phyloP scores from a whole-genome alignment of 2,888 invertebrate genomes.

The Chouioia cunea region DNA sequence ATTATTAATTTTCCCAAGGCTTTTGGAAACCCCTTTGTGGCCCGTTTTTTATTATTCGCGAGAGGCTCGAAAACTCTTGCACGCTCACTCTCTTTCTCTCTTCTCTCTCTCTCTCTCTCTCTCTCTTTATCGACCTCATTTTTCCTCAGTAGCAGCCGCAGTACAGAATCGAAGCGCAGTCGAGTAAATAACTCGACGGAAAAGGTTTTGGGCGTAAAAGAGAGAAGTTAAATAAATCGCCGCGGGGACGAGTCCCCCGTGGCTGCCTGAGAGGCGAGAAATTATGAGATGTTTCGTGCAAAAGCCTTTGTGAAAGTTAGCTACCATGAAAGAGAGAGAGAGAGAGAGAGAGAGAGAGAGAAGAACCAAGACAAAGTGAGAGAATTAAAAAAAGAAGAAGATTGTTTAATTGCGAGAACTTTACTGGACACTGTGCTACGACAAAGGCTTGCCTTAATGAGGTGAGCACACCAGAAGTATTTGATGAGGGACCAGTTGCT shows the following conservation, averaged over 20 bases:
- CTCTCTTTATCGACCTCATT: slow-evolving; percentile 40
- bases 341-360: no score
- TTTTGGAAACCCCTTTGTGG: slow-evolving; percentile 4
- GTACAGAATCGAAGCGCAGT: slow-evolving; percentile 30
- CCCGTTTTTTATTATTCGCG: not conserved
- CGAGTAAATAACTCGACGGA: slow-evolving; percentile 41
- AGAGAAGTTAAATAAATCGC: slow-evolving; percentile 61
- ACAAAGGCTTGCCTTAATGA: not conserved
- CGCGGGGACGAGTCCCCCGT: slow-evolving; percentile 48
- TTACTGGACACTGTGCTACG: not conserved
- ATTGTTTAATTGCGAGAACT: slow-evolving; percentile 18
- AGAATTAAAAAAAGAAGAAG: slow-evolving; percentile 3
- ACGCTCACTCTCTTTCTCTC: slow-evolving; percentile 3
- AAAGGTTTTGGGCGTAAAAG: slow-evolving; percentile 18
- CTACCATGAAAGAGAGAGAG: no score
- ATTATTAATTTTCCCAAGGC: slow-evolving; percentile 35
- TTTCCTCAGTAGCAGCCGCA: slow-evolving; percentile 41
- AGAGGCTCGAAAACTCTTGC: no score
- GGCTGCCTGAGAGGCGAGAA: slow-evolving; percentile 37
- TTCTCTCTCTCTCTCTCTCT: not conserved
- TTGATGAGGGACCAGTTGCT: slow-evolving; percentile 48
- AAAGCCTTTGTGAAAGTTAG: no score
- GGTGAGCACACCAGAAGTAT: not conserved
- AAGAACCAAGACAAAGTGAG: no score
- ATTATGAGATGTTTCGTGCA: slow-evolving; percentile 28